These are phyloP conservation scores for Ictalurus punctatus DNA, from an alignment of 2,113 vertebrate genomes.

Conservation along the genomic window DNA sequence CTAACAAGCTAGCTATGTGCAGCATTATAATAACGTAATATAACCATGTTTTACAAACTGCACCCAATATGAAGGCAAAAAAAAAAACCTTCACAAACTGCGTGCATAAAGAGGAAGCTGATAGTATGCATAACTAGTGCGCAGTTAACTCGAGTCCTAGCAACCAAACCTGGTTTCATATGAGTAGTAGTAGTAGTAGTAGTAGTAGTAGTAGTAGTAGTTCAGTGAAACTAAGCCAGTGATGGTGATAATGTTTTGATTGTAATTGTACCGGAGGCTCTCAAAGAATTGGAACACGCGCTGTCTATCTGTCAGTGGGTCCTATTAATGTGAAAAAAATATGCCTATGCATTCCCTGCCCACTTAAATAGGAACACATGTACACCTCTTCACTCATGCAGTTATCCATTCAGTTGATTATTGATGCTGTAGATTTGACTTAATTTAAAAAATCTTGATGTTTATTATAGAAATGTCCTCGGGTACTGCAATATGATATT, in stretches of 20 bases:
- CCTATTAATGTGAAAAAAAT: neutral
- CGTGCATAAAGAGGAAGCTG: neutral
- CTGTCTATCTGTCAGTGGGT: neutral
- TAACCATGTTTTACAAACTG: neutral
- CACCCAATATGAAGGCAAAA: neutral
- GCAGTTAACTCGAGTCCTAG: neutral
- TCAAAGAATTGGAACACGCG: neutral
- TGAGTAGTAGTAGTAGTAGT: no score
- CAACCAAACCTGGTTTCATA: neutral
- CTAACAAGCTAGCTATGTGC: neutral
- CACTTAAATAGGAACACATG: neutral
- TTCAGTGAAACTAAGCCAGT: no score
- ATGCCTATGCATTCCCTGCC: neutral
- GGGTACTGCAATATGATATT: no score
- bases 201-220: no score
- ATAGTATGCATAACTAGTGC: neutral
- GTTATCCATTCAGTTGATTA: neutral
- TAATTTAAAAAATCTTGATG: no score
- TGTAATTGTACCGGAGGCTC: neutral
- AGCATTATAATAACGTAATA: neutral
- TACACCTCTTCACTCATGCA: neutral
- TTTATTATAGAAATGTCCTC: no score
- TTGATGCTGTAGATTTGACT: no score
- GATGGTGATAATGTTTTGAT: neutral
- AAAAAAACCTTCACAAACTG: neutral